phyloP scores from a whole-genome alignment of 2,888 invertebrate genomes.

The Folsomia manolachei region DNA sequence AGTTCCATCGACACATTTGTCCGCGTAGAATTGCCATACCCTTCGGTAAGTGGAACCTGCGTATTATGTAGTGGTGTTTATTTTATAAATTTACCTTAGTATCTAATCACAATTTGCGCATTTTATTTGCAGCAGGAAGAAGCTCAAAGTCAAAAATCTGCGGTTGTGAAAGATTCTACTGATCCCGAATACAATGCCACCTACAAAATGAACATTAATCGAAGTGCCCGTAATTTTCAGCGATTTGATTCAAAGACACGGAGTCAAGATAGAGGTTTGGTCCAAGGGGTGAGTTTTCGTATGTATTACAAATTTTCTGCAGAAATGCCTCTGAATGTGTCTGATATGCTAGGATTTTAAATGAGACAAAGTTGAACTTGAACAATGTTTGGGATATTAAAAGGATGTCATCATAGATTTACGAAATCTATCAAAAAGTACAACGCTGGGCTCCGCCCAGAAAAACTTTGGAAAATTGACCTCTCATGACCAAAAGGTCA shows the following conservation, averaged over 20 bases:
- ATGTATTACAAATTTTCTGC: background rate
- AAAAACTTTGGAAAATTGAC: no score
- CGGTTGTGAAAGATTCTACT: slow-evolving; percentile 75
- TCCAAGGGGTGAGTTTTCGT: slow-evolving; percentile 75
- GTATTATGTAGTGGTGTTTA: slow-evolving; percentile 8
- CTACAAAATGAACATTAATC: slow-evolving; percentile 74
- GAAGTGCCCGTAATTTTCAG: slow-evolving; percentile 74
- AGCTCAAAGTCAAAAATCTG: slow-evolving; percentile 71
- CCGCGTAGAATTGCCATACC: slow-evolving; percentile 87
- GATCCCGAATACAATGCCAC: slow-evolving; percentile 84
- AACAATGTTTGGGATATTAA: no score
- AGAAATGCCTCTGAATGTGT: no score
- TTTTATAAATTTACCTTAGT: background rate
- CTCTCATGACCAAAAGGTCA: no score
- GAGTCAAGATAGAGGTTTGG: slow-evolving; percentile 85
- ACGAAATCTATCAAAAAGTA: no score
- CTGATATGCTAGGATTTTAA: no score
- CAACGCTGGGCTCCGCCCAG: no score
- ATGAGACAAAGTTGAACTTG: no score
- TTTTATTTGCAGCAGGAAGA: slow-evolving; percentile 61
- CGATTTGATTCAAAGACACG: slow-evolving; percentile 84
- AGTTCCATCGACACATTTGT: slow-evolving; percentile 89
- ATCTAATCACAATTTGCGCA: slow-evolving; percentile 6
- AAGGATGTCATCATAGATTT: no score
- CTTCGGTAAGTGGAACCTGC: slow-evolving; percentile 63